Conservation (phyloP, 2,888 invertebrate genomes). For the Apodemia mormo region DNA sequence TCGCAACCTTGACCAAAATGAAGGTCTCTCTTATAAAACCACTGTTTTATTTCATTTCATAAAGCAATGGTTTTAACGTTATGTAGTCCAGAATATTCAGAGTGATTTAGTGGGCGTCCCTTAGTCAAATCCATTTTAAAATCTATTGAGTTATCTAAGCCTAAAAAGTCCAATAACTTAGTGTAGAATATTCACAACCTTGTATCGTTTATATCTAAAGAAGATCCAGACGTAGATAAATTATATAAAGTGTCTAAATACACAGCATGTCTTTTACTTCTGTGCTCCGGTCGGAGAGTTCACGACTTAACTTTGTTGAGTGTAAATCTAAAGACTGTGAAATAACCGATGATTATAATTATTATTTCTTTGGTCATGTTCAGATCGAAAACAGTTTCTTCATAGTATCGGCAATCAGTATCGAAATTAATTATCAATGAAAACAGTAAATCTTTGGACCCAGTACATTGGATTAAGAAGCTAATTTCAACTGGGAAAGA, state of each 20-base stretch:
- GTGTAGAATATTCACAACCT: constrained; percentile 11
- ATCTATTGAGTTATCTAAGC: neutral
- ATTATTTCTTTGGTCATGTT: constrained; percentile 24
- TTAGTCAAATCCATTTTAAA: constrained; percentile 12
- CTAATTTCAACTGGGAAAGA: constrained; percentile 16
- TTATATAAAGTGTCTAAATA: constrained; percentile 23
- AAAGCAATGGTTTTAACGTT: constrained; percentile 14
- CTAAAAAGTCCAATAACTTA: neutral
- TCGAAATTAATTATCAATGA: constrained; percentile 28
- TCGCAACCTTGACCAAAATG: constrained; percentile 7
- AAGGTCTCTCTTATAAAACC: constrained; percentile 6
- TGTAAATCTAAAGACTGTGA: neutral
- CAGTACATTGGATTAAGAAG: constrained; percentile 27
- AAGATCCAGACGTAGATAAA: constrained; percentile 10
- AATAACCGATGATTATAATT: constrained; percentile 2
- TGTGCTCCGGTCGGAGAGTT: constrained; percentile 25
- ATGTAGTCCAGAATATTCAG: constrained; percentile 7
- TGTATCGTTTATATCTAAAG: neutral
- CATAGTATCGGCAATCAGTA: constrained; percentile 34
- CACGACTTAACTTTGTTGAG: constrained; percentile 24
- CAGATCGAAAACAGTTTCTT: constrained; percentile 35
- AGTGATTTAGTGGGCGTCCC: constrained; percentile 12
- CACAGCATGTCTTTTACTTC: constrained; percentile 22
- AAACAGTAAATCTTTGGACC: constrained; percentile 23
- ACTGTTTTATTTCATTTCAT: neutral